Evolutionary conservation across 2,113 vertebrate species (phyloP).

Genomic region (Solea senegalensis): DNA sequence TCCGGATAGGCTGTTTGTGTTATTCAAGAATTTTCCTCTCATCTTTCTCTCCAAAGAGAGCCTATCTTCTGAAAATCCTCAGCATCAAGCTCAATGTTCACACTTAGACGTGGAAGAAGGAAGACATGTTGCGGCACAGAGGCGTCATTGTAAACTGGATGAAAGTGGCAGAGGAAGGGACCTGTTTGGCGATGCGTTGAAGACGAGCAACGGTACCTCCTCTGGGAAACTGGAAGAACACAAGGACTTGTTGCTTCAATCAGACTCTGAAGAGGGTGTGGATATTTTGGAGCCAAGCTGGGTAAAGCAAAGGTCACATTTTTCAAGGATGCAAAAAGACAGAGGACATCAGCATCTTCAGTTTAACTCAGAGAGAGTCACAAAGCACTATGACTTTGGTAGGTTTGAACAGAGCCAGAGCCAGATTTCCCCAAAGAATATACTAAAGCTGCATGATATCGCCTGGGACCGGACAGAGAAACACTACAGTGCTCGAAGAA

Average conservation of each 20-base stretch:
- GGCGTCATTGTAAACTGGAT: background rate
- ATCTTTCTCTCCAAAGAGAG: background rate
- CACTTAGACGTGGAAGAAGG: accelerated
- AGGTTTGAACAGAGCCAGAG: accelerated
- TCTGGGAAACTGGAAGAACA: background rate
- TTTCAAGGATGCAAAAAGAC: background rate
- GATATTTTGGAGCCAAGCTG: background rate
- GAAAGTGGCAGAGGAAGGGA: background rate
- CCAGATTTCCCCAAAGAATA: background rate
- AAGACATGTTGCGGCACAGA: background rate
- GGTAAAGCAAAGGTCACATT: background rate
- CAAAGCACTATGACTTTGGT: accelerated
- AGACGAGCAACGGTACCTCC: accelerated
- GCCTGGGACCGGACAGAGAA: background rate
- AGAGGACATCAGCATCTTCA: background rate
- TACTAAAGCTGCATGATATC: accelerated
- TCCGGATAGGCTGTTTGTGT: background rate
- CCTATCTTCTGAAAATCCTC: background rate
- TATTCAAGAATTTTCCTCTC: background rate
- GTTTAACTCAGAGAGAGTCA: background rate
- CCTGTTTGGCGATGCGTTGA: background rate
- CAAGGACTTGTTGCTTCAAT: background rate
- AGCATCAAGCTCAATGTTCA: background rate
- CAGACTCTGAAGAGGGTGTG: background rate
- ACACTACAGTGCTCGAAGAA: accelerated